These are phyloP conservation scores for Lithophane leautieri DNA, from an alignment of 2,888 invertebrate genomes.

Conservation along the genomic window DNA sequence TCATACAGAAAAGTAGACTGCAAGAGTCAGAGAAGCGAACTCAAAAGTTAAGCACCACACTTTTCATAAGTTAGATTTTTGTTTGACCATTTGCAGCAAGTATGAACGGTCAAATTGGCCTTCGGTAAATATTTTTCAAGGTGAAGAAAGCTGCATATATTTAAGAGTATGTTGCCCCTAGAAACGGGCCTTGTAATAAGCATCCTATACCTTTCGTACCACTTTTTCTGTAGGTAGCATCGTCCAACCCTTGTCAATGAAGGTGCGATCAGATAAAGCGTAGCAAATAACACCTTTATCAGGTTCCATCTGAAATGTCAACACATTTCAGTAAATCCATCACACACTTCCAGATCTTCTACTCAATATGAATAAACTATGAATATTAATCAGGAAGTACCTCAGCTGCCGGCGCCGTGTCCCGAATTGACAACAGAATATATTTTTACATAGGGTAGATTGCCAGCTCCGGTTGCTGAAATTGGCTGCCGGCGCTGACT, in stretches of 20 bases:
- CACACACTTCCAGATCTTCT: not conserved
- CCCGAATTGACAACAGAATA: too few relatives aligned
- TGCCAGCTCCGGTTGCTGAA: too few relatives aligned
- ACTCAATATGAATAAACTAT: not conserved
- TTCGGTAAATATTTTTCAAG: not conserved
- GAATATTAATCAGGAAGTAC: too few relatives aligned
- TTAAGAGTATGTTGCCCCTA: not conserved
- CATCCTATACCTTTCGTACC: conserved; percentile 77
- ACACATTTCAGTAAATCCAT: not conserved
- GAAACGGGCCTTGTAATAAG: not conserved
- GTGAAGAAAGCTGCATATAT: not conserved
- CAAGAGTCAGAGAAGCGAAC: not conserved
- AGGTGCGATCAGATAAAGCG: conserved; percentile 82
- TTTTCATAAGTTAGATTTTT: not conserved
- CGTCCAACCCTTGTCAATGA: conserved; percentile 87
- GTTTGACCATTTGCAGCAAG: not conserved
- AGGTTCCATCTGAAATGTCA: conserved; percentile 55
- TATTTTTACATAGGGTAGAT: too few relatives aligned
- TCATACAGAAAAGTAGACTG: not conserved
- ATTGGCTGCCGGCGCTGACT: too few relatives aligned
- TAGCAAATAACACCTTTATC: conserved; percentile 78
- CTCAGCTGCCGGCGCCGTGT: too few relatives aligned
- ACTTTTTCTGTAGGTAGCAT: conserved; percentile 85
- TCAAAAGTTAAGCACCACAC: not conserved
- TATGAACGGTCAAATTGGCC: not conserved